Base-by-base conservation (phyloP, 2,113 vertebrate genomes). In the Protobothrops flavoviridis region DNA sequence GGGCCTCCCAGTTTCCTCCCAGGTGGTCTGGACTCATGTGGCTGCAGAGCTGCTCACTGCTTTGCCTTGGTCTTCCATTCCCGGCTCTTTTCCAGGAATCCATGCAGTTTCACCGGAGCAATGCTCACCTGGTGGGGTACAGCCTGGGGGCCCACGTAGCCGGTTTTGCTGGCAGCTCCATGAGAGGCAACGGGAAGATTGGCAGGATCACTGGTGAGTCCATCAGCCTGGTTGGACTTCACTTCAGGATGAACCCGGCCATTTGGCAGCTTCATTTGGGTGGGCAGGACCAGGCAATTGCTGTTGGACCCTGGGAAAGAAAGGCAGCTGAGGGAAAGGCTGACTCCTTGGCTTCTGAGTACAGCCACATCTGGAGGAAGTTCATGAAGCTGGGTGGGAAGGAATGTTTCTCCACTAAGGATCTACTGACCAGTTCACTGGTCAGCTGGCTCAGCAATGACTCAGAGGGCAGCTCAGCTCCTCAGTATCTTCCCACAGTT, bases 131-230 rank as follows among this genome's bases (percentile, higher is more conserved):
- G 94, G 99, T 99, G 88, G 99, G 99, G 56, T 99, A 99, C 97
- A 99, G 99, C 97, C 98, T 99, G 20, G 99, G 99, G 0, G 99
- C 99, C 91, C 99, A 99, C 43, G 98, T 99, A 93, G 98, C 99
- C 56, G 99, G 99, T 95, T 99, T 99, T 95, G 99, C 99, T 45
- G 99, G 99, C 94, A 99, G 98, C 93, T 98, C 96, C 93, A 96
- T 99, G 45, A 96, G 95, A 0, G 97, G 98, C 85, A 95, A 95
- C 0, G 97, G 96, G 52, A 99, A 98, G 96, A 98, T 99, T 89
- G 99, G 99, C 96, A 98, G 99, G 97, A 99, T 99, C 94, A 99
- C 99, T 96, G 99, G 99, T 99, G 97, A 97, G 87, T 81, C 33
- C 74, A 43, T 81, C 33, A 81, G 33, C 74, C 33, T 21, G 74